Evolutionary conservation across 2,888 invertebrate species (phyloP), one percentile per base, ranked within the genome.

Genomic region (Thera britannica): DNA sequence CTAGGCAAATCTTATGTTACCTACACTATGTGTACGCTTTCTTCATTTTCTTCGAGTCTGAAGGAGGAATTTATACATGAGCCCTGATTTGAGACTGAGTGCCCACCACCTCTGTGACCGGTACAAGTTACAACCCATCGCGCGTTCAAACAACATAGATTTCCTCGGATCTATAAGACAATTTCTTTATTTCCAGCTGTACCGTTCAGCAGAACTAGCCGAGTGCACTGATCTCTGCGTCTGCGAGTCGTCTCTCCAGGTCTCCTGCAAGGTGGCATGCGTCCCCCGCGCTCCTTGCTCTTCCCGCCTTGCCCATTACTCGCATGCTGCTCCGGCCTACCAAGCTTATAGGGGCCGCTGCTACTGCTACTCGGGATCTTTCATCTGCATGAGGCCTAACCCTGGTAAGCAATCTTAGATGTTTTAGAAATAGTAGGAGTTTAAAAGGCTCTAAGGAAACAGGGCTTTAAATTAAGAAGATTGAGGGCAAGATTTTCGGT

Each of bases 151-250:
- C 23, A 23, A 23, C 23, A 23, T 23, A 2, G 38, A 38, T 38
- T 38, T 38, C 38, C 6, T 38, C 38, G 6, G 38, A 38, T 38
- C 38, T 46, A 46, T 9, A 46, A 7, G 1, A 46, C 9, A 5
- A 2, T 12, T 6, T 35, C 1, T 34, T 49, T 36, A 38, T 34
- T 63, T 93, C 48, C 92, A 97, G 97, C 94, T 97, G 65, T 97
- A 97, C 88, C 95, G 96, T 44, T 96, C 97, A 81, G 97, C 97
- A 76, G 97, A 98, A 83, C 96, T 97, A 44, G 92, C 92, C 0
- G 97, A 98, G 83, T 98, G 98, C 89, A 98, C 98, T 52, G 98
- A 98, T 90, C 95, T 98, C 67, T 98, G 98, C 89, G 96, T 97
- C 78, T 98, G 98, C 85, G 96, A 97, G 83, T 94, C 96, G 69